phyloP scores from a whole-genome alignment of 2,888 invertebrate species.

The Cetonia aurata region DNA sequence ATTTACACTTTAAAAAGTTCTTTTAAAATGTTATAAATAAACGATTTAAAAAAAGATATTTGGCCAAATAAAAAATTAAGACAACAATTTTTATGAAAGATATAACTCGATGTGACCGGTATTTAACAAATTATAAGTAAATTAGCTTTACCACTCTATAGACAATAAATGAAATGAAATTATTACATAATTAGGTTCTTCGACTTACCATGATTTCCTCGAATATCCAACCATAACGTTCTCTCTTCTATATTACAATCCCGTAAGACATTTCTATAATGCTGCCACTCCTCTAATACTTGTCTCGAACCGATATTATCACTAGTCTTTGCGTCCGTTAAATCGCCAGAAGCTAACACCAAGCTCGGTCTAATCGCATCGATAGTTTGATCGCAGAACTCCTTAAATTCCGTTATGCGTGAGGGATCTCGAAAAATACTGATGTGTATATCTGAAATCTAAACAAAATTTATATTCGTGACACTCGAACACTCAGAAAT shows the following conservation, averaged over 20 bases:
- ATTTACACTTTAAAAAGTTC: too few relatives aligned
- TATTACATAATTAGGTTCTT: not conserved
- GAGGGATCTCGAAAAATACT: conserved; percentile 84
- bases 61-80: too few relatives aligned
- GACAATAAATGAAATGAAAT: too few relatives aligned
- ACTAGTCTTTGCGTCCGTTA: conserved; percentile 87
- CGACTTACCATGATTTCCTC: conserved; percentile 88
- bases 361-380: conserved; percentile 79
- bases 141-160: too few relatives aligned
- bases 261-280: conserved; percentile 78
- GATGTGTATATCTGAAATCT: conserved; percentile 92
- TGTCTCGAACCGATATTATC: conserved; percentile 87
- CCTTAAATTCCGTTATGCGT: conserved; percentile 81
- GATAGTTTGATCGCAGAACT: conserved; percentile 83
- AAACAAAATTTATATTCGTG: conserved; percentile 55
- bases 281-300: conserved; percentile 84
- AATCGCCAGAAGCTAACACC: conserved; percentile 88
- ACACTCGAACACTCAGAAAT: not conserved
- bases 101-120: too few relatives aligned
- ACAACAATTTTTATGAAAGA: too few relatives aligned
- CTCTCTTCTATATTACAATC: conserved; percentile 76
- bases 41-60: too few relatives aligned
- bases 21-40: too few relatives aligned
- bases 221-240: conserved; percentile 88
- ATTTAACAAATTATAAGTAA: too few relatives aligned